Conservation (phyloP, 2,888 invertebrate species). For the Ceratothoa steindachneri region DNA sequence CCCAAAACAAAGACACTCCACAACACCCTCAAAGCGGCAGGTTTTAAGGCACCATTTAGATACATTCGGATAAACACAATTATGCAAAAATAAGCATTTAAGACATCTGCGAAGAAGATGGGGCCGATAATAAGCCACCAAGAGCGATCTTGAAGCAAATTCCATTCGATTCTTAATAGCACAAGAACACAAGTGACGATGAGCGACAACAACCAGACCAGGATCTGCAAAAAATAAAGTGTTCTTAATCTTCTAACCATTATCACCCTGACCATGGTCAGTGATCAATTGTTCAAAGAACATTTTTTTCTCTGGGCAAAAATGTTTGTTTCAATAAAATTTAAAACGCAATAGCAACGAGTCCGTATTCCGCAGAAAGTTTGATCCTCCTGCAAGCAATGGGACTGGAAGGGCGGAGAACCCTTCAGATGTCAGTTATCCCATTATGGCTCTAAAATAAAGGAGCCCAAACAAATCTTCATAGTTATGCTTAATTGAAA, state of each 20-base stretch:
- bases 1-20: slow-evolving; percentile 53
- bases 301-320: too few relatives aligned
- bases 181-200: slow-evolving; percentile 78
- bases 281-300: too few relatives aligned
- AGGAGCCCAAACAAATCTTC: too few relatives aligned
- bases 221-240: slow-evolving; percentile 65
- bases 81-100: slow-evolving; percentile 89
- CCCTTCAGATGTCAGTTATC: too few relatives aligned
- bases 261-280: neutral
- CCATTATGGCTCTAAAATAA: too few relatives aligned
- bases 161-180: slow-evolving; percentile 69
- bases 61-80: slow-evolving; percentile 92
- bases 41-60: slow-evolving; percentile 60
- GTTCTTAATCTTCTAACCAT: neutral
- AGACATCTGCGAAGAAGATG: slow-evolving; percentile 82
- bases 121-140: slow-evolving; percentile 92
- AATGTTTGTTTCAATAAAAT: too few relatives aligned
- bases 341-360: too few relatives aligned
- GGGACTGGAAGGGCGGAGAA: too few relatives aligned
- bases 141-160: slow-evolving; percentile 57
- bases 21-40: slow-evolving; percentile 49
- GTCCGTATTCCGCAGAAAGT: too few relatives aligned
- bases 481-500: too few relatives aligned
- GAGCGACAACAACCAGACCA: slow-evolving; percentile 78
- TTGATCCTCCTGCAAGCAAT: too few relatives aligned